phyloP scores from a whole-genome alignment of 2,113 vertebrate genomes.

The Grallaria varia region DNA sequence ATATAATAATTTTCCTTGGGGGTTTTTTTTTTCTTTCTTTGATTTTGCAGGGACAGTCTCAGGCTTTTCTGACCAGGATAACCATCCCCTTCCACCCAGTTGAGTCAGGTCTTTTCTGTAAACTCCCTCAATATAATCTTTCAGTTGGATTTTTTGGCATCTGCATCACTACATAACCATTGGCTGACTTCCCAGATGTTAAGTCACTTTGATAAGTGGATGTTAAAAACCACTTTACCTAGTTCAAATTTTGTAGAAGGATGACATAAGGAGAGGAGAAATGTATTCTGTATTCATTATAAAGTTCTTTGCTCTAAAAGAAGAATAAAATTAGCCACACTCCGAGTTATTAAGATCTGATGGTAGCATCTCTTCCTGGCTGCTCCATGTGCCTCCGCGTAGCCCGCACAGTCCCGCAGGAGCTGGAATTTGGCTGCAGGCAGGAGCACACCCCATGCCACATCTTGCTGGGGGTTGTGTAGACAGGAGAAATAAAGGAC shows the following conservation, averaged over 20 bases:
- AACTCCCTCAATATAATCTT: constrained; percentile 40
- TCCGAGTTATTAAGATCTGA: constrained; percentile 1
- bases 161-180: constrained; percentile 38
- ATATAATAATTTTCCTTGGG: neutral
- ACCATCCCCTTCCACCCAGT: neutral
- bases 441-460: neutral
- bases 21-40: neutral
- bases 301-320: constrained; percentile 45
- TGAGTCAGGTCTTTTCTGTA: constrained; percentile 27
- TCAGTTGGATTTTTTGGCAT: constrained; percentile 54
- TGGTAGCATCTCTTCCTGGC: neutral
- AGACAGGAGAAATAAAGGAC: neutral
- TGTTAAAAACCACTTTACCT: constrained; percentile 61
- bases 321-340: constrained; percentile 26
- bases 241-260: constrained; percentile 46
- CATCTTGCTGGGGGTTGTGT: neutral
- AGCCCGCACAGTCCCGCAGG: neutral
- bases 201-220: constrained; percentile 70
- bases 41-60: neutral
- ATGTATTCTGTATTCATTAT: constrained; percentile 52
- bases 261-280: constrained; percentile 52
- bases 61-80: neutral
- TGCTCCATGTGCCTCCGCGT: neutral
- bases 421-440: neutral
- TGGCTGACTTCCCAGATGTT: constrained; percentile 57